A percentile compares a stretch with the other conserved stretches of the same genome.
Evolutionary conservation across 1,140 invertebrate genomes (phyloP).

Genomic region (Bombus sylvicola): DNA sequence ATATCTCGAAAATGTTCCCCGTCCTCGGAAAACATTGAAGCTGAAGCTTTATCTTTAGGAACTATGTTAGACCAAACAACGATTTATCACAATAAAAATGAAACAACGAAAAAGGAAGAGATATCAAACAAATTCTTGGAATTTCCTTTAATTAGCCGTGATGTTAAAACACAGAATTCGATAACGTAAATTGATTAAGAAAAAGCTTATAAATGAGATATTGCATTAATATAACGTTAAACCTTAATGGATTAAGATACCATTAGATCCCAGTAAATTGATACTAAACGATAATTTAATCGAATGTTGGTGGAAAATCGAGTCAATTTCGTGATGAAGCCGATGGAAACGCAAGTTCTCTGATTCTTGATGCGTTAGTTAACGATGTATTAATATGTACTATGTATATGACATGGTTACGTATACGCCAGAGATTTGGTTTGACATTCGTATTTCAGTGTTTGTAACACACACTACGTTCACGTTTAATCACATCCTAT

Average conservation of each 20-base stretch:
- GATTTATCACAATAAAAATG: background rate
- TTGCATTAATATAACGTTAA: background rate
- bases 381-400: background rate
- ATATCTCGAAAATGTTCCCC: constrained; percentile 3
- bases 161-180: too few relatives aligned
- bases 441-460: background rate
- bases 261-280: background rate
- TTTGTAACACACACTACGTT: background rate
- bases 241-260: background rate
- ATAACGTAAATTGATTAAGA: too few relatives aligned
- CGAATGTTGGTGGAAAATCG: background rate
- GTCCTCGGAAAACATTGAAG: background rate
- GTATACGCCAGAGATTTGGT: too few relatives aligned
- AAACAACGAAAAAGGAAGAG: background rate
- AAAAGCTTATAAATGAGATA: background rate
- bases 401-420: background rate
- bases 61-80: background rate
- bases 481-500: background rate
- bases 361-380: background rate
- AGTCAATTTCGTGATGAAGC: background rate
- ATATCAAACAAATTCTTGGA: too few relatives aligned
- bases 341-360: background rate
- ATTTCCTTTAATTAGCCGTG: too few relatives aligned
- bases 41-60: background rate
- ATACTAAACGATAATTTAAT: background rate